Evolutionary conservation across 2,113 vertebrate genomes (phyloP).

Genomic region (Ictalurus furcatus): DNA sequence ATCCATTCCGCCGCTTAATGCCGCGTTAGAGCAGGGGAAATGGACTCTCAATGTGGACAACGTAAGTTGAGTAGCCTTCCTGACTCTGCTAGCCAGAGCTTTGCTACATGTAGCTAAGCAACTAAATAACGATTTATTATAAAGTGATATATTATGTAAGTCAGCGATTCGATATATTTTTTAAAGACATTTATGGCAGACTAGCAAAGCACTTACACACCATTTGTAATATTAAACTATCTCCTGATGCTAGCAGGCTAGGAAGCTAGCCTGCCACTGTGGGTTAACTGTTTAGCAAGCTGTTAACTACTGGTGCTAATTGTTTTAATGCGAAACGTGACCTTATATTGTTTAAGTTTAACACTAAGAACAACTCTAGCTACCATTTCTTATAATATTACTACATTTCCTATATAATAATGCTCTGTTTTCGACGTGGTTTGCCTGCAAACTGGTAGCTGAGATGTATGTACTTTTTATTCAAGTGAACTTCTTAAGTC

Average conservation of each 20-base stretch:
- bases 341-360: neutral
- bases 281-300: neutral
- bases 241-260: neutral
- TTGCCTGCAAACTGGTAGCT: neutral
- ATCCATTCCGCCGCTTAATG: constrained; percentile 22
- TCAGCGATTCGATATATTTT: neutral
- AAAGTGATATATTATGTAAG: neutral
- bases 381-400: neutral
- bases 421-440: neutral
- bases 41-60: constrained; percentile 62
- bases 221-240: neutral
- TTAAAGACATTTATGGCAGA: neutral
- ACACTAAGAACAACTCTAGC: neutral
- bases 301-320: neutral
- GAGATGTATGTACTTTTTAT: neutral
- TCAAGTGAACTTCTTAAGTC: neutral
- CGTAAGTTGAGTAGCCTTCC: constrained; percentile 64
- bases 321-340: neutral
- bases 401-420: neutral
- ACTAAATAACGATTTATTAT: neutral
- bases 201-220: neutral
- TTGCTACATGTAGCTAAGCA: neutral
- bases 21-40: constrained; percentile 68
- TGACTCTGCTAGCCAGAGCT: neutral
- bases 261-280: neutral